phyloP scores from a whole-genome alignment of 1,140 invertebrate genomes.

The Cherax quadricarinatus region DNA sequence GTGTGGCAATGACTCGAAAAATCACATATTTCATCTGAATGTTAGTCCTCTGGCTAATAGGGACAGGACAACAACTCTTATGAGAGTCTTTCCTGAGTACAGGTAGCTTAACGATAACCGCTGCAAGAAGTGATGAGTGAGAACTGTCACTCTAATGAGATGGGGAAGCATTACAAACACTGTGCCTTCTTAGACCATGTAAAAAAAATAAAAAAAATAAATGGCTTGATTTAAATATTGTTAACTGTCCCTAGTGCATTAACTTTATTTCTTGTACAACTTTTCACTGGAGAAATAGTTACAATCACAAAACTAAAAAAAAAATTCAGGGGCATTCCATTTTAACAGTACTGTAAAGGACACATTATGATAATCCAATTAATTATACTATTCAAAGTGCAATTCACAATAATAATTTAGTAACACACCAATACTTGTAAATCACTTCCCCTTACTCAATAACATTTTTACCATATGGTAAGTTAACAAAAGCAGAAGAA shows the following conservation, averaged over 20 bases:
- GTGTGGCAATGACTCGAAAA: slow-evolving; percentile 64
- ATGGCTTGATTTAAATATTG: not conserved
- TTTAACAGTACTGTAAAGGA: slow-evolving; percentile 16
- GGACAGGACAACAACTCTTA: slow-evolving; percentile 65
- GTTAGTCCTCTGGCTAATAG: slow-evolving; percentile 69
- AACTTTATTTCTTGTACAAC: slow-evolving; percentile 12
- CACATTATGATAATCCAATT: slow-evolving; percentile 3
- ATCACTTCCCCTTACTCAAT: slow-evolving; percentile 52
- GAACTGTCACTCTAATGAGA: slow-evolving; percentile 35
- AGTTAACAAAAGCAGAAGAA: slow-evolving; percentile 71
- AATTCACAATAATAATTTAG: slow-evolving; percentile 21
- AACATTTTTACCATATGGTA: slow-evolving; percentile 42
- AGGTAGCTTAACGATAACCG: slow-evolving; percentile 59
- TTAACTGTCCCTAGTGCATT: slow-evolving; percentile 21
- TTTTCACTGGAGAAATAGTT: not conserved
- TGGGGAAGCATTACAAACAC: slow-evolving; percentile 60
- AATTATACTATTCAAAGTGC: not conserved
- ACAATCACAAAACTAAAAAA: slow-evolving; percentile 17
- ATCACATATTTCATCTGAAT: slow-evolving; percentile 68
- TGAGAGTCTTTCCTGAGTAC: slow-evolving; percentile 65
- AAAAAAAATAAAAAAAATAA: slow-evolving; percentile 44
- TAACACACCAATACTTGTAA: slow-evolving; percentile 28
- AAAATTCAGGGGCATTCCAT: slow-evolving; percentile 10
- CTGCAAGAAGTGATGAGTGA: slow-evolving; percentile 45
- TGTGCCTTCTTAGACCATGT: slow-evolving; percentile 40